These are phyloP conservation scores for Mycteria americana DNA, from an alignment of 2,797 vertebrate species.

Conservation along the genomic window DNA sequence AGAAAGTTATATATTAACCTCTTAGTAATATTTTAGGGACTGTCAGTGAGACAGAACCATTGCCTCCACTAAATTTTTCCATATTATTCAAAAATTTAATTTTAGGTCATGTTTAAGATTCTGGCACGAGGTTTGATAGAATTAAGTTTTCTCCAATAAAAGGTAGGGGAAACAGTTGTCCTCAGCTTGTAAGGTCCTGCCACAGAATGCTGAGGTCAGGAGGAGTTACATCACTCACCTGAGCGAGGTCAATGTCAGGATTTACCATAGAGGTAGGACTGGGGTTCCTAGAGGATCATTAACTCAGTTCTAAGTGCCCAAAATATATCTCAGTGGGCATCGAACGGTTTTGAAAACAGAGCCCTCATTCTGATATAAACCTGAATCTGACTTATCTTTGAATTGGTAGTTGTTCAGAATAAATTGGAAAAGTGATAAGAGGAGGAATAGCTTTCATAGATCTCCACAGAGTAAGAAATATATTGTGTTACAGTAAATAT, in stretches of 20 bases:
- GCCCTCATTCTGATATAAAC: neutral
- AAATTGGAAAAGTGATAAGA: neutral
- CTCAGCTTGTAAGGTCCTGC: neutral
- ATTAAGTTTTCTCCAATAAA: neutral
- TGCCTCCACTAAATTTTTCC: neutral
- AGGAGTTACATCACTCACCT: neutral
- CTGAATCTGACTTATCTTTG: neutral
- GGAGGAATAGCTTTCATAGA: neutral
- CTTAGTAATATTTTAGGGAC: neutral
- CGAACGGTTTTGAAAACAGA: fast-evolving
- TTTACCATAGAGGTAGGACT: neutral
- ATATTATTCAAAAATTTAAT: neutral
- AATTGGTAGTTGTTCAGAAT: neutral
- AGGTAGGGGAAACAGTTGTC: neutral
- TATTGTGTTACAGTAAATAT: neutral
- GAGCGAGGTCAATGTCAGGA: neutral
- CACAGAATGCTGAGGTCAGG: neutral
- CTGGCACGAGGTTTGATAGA: neutral
- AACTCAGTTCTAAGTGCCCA: neutral
- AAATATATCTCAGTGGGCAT: neutral
- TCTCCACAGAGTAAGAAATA: neutral
- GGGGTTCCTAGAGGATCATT: neutral
- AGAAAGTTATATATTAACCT: neutral
- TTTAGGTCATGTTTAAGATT: neutral
- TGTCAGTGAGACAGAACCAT: neutral